Evolutionary conservation across 2,113 vertebrate genomes (phyloP).

Genomic region (Lamprologus callipterus): DNA sequence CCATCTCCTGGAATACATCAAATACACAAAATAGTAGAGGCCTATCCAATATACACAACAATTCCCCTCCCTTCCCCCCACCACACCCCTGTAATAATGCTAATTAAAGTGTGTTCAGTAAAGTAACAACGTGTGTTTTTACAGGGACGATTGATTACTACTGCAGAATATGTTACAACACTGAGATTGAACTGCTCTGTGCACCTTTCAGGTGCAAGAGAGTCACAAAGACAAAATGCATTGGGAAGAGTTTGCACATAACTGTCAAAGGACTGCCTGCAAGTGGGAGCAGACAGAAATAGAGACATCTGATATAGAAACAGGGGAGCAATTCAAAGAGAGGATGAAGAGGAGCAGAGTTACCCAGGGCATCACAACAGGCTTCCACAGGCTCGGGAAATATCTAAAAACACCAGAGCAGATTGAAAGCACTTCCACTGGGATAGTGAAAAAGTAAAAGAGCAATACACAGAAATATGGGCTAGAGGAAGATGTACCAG

Average conservation of each 20-base stretch:
- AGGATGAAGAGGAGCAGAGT: constrained; percentile 15
- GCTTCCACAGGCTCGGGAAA: background rate
- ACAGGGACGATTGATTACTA: constrained; percentile 26
- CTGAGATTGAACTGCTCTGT: constrained; percentile 12
- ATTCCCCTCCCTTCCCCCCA: background rate
- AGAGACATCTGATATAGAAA: constrained; percentile 11
- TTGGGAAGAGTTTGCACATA: background rate
- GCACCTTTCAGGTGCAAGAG: constrained; percentile 15
- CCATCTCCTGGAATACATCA: constrained; percentile 60
- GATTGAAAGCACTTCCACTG: constrained; percentile 5
- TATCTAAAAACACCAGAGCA: constrained; percentile 18
- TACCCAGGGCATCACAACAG: constrained; percentile 2
- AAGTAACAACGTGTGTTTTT: constrained; percentile 45
- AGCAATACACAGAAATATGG: background rate
- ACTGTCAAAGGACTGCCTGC: background rate
- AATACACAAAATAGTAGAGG: constrained; percentile 53
- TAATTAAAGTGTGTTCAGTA: constrained; percentile 53
- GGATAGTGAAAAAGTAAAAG: background rate
- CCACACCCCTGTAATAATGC: background rate
- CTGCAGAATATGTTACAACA: constrained; percentile 37
- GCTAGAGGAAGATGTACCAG: background rate
- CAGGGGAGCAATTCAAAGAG: constrained; percentile 15
- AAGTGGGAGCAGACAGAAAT: constrained; percentile 17
- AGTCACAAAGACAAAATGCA: background rate
- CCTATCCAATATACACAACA: constrained; percentile 51